phyloP scores from a whole-genome alignment of 2,888 invertebrate genomes.

The Trichogramma evanescens region DNA sequence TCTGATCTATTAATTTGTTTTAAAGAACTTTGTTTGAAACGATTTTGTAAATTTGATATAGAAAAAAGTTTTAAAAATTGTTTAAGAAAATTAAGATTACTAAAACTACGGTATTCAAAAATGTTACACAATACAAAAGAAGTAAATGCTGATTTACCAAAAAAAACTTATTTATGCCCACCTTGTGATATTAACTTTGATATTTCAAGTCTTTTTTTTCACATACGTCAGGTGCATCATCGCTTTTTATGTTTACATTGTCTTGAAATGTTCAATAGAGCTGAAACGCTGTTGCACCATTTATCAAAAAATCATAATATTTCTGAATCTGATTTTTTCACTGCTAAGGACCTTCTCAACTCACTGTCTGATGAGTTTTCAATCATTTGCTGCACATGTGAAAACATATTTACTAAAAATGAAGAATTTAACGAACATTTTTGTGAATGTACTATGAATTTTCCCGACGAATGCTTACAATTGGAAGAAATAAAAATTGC shows the following conservation, averaged over 20 bases:
- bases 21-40: no score
- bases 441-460: slow-evolving; percentile 46
- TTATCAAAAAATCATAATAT: slow-evolving; percentile 72
- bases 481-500: slow-evolving; percentile 34
- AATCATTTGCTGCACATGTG: slow-evolving; percentile 74
- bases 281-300: slow-evolving; percentile 72
- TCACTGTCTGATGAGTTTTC: slow-evolving; percentile 64
- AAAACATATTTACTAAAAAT: slow-evolving; percentile 68
- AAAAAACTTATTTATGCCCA: slow-evolving; percentile 74
- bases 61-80: no score
- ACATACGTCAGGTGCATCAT: slow-evolving; percentile 76
- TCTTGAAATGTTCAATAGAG: slow-evolving; percentile 73
- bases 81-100: no score
- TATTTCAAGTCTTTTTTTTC: slow-evolving; percentile 78
- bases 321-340: slow-evolving; percentile 61
- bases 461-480: slow-evolving; percentile 36
- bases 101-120: no score
- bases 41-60: no score
- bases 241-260: slow-evolving; percentile 78
- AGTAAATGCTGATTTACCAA: slow-evolving; percentile 19
- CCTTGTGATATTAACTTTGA: slow-evolving; percentile 79
- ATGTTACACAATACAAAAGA: no score
- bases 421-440: slow-evolving; percentile 71
- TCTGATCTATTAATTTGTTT: no score
- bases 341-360: slow-evolving; percentile 61